Percentiles rank a stretch among this genome's conserved stretches.
These are phyloP conservation scores for Cremastinae sp. DNA, from an alignment of 2,888 invertebrate genomes.

Conservation along the genomic window DNA sequence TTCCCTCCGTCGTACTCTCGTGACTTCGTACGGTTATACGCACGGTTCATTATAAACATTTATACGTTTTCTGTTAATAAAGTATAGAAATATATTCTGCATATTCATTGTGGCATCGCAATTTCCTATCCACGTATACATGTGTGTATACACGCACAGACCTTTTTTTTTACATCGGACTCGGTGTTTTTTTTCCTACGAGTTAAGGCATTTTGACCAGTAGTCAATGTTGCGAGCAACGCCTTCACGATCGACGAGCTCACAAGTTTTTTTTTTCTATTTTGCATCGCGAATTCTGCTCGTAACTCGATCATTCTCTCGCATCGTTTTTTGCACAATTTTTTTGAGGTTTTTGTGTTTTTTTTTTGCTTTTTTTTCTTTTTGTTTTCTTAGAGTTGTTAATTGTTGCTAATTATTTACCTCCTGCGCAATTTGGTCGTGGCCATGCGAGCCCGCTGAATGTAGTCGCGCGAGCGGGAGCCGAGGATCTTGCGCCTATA, in stretches of 20 bases:
- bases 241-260: constrained; percentile 53
- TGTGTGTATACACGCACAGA: constrained; percentile 69
- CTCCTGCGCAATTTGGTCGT: constrained; percentile 78
- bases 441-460: constrained; percentile 78
- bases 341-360: constrained; percentile 8
- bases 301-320: too few species aligned
- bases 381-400: constrained; percentile 2
- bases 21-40: constrained; percentile 69
- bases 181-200: too few species aligned
- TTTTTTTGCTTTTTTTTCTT: constrained; percentile 30
- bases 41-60: constrained; percentile 64
- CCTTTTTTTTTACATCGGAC: too few species aligned
- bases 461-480: constrained; percentile 78
- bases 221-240: constrained; percentile 34
- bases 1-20: constrained; percentile 67
- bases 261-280: constrained; percentile 16
- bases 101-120: constrained; percentile 59
- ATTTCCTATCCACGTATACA: constrained; percentile 50
- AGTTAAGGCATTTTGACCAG: constrained; percentile 20
- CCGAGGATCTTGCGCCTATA: constrained; percentile 78
- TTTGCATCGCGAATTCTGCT: too few species aligned
- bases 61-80: constrained; percentile 39
- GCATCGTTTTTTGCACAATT: neutral
- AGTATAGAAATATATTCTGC: constrained; percentile 59
- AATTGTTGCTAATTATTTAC: constrained; percentile 76